Percentiles rank a stretch among this genome's conserved stretches.
Conservation (phyloP, 2,888 invertebrate species). For the Lasioglossum vierecki region DNA sequence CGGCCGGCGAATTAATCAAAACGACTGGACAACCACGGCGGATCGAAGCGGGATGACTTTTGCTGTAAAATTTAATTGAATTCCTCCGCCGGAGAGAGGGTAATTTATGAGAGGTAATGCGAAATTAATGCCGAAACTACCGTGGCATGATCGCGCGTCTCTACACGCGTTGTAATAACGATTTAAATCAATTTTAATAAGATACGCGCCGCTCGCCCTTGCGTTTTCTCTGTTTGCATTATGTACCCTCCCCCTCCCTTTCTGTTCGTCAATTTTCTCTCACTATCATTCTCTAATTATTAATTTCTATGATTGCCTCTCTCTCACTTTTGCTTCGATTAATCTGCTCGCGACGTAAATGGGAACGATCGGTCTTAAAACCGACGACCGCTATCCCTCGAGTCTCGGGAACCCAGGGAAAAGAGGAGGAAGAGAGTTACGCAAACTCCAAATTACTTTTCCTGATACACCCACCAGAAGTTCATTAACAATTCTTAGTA, state of each 20-base stretch:
- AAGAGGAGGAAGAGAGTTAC: neutral
- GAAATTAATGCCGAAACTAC: constrained; percentile 31
- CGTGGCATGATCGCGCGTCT: constrained; percentile 16
- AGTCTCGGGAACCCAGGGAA: neutral
- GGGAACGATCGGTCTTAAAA: constrained; percentile 10
- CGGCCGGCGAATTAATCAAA: constrained; percentile 45
- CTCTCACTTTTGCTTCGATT: neutral
- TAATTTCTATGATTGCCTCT: neutral
- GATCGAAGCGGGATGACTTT: constrained; percentile 30
- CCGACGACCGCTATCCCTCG: neutral
- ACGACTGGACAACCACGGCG: constrained; percentile 26
- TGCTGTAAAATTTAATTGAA: constrained; percentile 51
- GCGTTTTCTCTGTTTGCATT: neutral
- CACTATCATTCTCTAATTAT: neutral
- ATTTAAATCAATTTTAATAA: constrained; percentile 17
- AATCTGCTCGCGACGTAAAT: neutral
- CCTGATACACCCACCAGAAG: constrained; percentile 19
- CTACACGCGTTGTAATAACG: constrained; percentile 15
- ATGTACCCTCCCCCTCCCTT: neutral
- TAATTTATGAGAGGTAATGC: constrained; percentile 50
- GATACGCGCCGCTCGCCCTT: neutral
- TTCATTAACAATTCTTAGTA: constrained; percentile 51
- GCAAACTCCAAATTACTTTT: constrained; percentile 46
- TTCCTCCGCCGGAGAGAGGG: constrained; percentile 7
- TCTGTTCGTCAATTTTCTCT: too few relatives aligned